Percentiles rank a stretch among this genome's conserved stretches.
phyloP scores from a whole-genome alignment of 1,140 invertebrate species.

The Maconellicoccus hirsutus region DNA sequence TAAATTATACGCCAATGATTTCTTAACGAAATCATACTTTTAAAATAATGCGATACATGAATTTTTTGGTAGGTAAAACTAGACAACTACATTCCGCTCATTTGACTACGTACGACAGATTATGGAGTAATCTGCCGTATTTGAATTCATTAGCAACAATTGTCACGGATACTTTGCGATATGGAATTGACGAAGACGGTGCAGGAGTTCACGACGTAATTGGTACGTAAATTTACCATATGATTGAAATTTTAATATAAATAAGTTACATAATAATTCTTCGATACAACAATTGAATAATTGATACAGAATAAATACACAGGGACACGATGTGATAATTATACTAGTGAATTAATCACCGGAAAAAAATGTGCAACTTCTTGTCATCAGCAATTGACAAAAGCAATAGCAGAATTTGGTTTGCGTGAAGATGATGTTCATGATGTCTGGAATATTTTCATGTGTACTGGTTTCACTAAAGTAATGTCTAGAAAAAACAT shows the following conservation, averaged over 20 bases:
- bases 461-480: conserved; percentile 38
- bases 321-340: conserved; percentile 39
- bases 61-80: conserved; percentile 35
- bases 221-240: conserved; percentile 25
- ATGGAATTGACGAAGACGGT: conserved; percentile 40
- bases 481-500: neutral
- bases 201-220: conserved; percentile 40
- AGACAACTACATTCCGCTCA: conserved; percentile 38
- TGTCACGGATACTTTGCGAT: conserved; percentile 37
- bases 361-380: conserved; percentile 35
- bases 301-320: neutral
- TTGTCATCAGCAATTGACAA: conserved; percentile 38
- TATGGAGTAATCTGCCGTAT: conserved; percentile 40
- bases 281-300: too few species aligned
- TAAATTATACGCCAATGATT: too few species aligned
- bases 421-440: conserved; percentile 38
- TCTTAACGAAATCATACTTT: too few species aligned
- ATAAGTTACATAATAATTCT: neutral
- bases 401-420: conserved; percentile 34
- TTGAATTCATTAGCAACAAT: conserved; percentile 40
- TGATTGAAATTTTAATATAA: conserved; percentile 28
- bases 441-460: conserved; percentile 42
- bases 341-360: conserved; percentile 39
- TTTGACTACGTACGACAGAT: conserved; percentile 36
- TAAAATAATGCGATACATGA: neutral